phyloP scores from a whole-genome alignment of 2,797 vertebrate genomes.

The Tenualosa ilisha region DNA sequence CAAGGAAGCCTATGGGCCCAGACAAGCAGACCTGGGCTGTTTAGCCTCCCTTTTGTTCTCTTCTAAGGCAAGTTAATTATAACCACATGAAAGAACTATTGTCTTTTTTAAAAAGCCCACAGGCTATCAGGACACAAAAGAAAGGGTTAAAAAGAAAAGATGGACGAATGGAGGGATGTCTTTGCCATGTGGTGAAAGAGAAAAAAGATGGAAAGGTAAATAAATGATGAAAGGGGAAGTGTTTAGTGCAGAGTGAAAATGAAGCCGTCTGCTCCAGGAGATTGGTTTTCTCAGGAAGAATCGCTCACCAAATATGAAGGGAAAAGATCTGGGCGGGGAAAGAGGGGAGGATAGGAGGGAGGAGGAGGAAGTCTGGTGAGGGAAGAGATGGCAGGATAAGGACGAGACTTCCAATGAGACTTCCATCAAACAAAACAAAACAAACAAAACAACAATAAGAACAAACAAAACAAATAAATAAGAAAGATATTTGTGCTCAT shows the following conservation, averaged over 20 bases:
- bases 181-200: conserved; percentile 32
- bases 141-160: conserved; percentile 11
- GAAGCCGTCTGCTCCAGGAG: conserved; percentile 38
- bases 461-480: background rate
- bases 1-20: background rate
- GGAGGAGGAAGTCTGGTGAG: background rate
- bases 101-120: background rate
- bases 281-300: conserved; percentile 39
- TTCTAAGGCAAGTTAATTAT: background rate
- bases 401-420: conserved; percentile 12
- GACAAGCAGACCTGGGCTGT: background rate
- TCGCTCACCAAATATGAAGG: conserved; percentile 40
- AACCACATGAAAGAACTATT: background rate
- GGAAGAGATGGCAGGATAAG: background rate
- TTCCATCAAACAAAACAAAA: conserved; percentile 6
- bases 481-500: background rate
- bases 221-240: conserved; percentile 53
- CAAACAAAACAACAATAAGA: background rate
- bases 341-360: background rate
- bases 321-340: conserved; percentile 5
- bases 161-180: conserved; percentile 31
- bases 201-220: conserved; percentile 46
- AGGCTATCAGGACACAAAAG: background rate
- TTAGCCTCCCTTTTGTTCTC: background rate
- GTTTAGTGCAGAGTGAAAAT: conserved; percentile 51